A percentile compares a stretch with the other conserved stretches of the same genome.
Evolutionary conservation across 2,888 invertebrate genomes (phyloP).

Genomic region (Torymus aiolomorphi): DNA sequence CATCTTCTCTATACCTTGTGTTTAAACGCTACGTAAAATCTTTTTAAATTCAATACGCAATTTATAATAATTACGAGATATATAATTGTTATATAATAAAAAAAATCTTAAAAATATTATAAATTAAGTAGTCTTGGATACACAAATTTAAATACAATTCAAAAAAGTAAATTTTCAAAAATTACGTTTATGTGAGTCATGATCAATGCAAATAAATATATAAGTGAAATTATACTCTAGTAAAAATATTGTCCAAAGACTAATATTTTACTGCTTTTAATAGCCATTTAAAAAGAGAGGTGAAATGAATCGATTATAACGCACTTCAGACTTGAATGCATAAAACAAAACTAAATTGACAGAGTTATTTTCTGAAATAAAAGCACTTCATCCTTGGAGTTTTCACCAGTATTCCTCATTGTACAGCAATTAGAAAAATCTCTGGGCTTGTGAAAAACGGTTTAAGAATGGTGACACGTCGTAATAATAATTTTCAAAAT

Average conservation of each 20-base stretch:
- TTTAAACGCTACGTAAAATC: slow-evolving; percentile 49
- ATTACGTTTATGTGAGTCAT: neutral
- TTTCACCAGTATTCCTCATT: slow-evolving; percentile 60
- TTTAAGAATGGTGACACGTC: slow-evolving; percentile 67
- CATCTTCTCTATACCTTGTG: slow-evolving; percentile 58
- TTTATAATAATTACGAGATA: slow-evolving; percentile 1
- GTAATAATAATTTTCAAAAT: slow-evolving; percentile 68
- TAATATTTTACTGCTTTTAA: slow-evolving; percentile 29
- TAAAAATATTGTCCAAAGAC: slow-evolving; percentile 18
- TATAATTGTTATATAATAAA: neutral
- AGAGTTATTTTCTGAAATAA: slow-evolving; percentile 64
- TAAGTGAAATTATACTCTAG: slow-evolving; percentile 32
- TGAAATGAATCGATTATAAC: slow-evolving; percentile 50
- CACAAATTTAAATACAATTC: slow-evolving; percentile 1
- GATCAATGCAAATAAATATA: slow-evolving; percentile 32
- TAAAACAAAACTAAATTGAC: slow-evolving; percentile 46
- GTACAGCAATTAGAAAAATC: slow-evolving; percentile 64
- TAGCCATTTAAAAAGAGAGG: slow-evolving; percentile 5
- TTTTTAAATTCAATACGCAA: slow-evolving; percentile 22
- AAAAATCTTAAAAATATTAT: slow-evolving; percentile 22
- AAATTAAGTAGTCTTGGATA: slow-evolving; percentile 23
- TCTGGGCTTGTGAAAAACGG: slow-evolving; percentile 65
- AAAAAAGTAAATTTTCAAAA: no score
- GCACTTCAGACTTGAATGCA: slow-evolving; percentile 47
- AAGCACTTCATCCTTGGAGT: slow-evolving; percentile 44